phyloP scores from a whole-genome alignment of 2,113 vertebrate species.

The Syngnathoides biaculeatus region DNA sequence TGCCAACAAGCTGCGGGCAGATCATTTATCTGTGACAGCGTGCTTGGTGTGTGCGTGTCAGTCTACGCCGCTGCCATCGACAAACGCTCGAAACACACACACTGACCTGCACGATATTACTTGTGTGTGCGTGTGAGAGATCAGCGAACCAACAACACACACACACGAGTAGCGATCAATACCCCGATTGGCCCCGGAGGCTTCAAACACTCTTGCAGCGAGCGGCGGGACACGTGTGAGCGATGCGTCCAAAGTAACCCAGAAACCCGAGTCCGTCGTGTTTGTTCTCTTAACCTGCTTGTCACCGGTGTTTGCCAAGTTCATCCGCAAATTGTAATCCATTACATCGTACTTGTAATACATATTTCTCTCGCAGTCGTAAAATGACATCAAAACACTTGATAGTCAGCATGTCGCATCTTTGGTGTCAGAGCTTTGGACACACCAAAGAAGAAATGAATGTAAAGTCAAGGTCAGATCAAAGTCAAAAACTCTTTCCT shows the following conservation, averaged over 20 bases:
- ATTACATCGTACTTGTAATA: neutral
- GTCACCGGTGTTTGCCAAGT: neutral
- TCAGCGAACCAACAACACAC: constrained; percentile 17
- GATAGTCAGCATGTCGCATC: neutral
- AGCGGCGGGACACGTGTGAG: constrained; percentile 6
- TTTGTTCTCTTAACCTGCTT: constrained; percentile 44
- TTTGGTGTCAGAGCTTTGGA: neutral
- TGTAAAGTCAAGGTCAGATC: neutral
- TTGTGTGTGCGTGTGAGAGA: constrained; percentile 32
- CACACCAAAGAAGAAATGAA: neutral
- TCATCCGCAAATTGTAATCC: neutral
- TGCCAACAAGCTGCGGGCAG: constrained; percentile 9
- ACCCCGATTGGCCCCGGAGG: constrained; percentile 41
- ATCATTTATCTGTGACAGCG: constrained; percentile 25
- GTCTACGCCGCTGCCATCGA: constrained; percentile 22
- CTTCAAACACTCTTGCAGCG: constrained; percentile 30
- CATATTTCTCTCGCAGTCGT: neutral
- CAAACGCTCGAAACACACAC: constrained; percentile 31
- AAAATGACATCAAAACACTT: neutral
- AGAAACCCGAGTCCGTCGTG: constrained; percentile 45
- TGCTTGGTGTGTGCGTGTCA: constrained; percentile 25
- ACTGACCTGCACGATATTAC: constrained; percentile 16
- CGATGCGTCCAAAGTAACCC: constrained; percentile 38
- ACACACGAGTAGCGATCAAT: constrained; percentile 38
- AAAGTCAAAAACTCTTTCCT: too few relatives aligned